Conservation (phyloP, 2,113 vertebrate genomes). For the Scytalopus superciliaris region DNA sequence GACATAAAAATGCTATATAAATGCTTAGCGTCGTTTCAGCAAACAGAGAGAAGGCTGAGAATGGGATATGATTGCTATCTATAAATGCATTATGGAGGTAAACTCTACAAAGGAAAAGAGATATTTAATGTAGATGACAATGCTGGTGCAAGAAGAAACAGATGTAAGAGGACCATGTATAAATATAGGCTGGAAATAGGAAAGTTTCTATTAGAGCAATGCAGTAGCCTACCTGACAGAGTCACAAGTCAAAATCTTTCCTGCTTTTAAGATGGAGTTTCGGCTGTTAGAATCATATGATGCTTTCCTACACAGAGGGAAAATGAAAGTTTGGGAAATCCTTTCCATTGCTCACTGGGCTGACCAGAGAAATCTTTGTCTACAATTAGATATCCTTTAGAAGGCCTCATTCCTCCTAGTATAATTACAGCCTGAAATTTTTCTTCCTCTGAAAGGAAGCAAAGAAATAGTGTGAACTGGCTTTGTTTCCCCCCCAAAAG, state of each 20-base stretch:
- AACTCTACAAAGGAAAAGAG: background rate
- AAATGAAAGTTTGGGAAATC: background rate
- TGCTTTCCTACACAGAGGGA: background rate
- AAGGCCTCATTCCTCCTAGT: background rate
- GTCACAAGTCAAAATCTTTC: background rate
- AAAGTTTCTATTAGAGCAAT: background rate
- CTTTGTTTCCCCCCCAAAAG: background rate
- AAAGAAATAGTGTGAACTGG: background rate
- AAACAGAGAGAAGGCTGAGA: background rate
- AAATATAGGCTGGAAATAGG: background rate
- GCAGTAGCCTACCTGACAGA: background rate
- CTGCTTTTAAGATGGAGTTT: background rate
- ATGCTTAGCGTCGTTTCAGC: background rate
- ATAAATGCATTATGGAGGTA: constrained; percentile 1
- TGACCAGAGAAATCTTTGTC: background rate
- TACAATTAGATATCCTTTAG: background rate
- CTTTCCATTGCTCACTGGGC: background rate
- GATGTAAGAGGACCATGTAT: background rate
- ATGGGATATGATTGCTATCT: constrained; percentile 12
- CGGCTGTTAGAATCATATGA: background rate
- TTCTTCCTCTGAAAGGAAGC: background rate
- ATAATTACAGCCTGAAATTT: background rate
- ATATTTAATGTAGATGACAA: background rate
- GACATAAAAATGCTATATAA: constrained; percentile 13
- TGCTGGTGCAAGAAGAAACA: background rate